These are phyloP conservation scores for Tonatia bakeri DNA, from an alignment of 2,113 vertebrate species.

Conservation along the genomic window DNA sequence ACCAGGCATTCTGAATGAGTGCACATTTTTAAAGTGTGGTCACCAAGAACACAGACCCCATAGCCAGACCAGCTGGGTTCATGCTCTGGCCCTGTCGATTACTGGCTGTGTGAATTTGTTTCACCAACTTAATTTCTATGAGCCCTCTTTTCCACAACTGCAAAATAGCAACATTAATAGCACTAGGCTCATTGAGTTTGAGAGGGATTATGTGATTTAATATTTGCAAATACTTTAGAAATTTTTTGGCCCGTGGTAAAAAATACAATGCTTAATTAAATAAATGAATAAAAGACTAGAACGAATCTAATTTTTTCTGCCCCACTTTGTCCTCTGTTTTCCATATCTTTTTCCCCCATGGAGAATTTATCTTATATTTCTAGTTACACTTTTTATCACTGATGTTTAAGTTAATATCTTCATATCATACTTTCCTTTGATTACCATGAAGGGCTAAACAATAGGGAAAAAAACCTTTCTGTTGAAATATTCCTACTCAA, in stretches of 20 bases:
- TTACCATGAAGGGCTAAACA: conserved; percentile 8
- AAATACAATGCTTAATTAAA: conserved; percentile 7
- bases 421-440: not conserved
- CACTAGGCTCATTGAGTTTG: not conserved
- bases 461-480: not conserved
- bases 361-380: not conserved
- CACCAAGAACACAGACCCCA: not conserved
- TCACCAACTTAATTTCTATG: not conserved
- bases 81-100: not conserved
- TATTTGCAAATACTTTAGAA: conserved; percentile 2
- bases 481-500: not conserved
- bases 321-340: not conserved
- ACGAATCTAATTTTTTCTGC: not conserved
- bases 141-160: not conserved
- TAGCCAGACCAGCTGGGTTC: not conserved
- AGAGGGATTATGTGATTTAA: not conserved
- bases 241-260: not conserved
- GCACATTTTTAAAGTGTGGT: not conserved
- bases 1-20: not conserved
- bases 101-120: not conserved
- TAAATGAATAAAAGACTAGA: conserved; percentile 7
- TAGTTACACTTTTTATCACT: conserved; percentile 15
- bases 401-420: not conserved
- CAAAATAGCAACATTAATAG: not conserved
- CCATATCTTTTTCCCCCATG: not conserved